phyloP scores from a whole-genome alignment of 2,888 invertebrate genomes.

The Limnephilus marmoratus region DNA sequence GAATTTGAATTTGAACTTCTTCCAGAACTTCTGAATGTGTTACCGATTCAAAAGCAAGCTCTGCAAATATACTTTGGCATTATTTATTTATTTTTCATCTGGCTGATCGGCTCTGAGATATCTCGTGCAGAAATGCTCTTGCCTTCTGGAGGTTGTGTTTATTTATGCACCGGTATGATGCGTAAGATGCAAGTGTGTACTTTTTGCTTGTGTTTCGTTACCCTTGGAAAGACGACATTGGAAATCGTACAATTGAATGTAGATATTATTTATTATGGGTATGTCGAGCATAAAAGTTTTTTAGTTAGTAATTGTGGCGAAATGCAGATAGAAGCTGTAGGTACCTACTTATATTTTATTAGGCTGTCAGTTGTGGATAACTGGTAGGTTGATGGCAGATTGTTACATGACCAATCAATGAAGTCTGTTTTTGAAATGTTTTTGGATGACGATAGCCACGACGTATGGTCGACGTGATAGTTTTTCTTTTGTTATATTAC shows the following conservation, averaged over 20 bases:
- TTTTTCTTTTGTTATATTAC: no score
- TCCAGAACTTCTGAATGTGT: not conserved
- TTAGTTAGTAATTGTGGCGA: not conserved
- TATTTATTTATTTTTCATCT: not conserved
- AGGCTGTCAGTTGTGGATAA: no score
- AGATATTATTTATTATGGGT: not conserved
- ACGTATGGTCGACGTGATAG: no score
- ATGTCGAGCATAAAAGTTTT: not conserved
- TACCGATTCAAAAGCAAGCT: not conserved
- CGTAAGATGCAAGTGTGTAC: not conserved
- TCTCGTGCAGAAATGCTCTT: conserved; percentile 13
- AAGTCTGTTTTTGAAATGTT: not conserved
- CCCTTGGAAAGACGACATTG: not conserved
- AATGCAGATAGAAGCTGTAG: not conserved
- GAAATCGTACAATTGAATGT: not conserved
- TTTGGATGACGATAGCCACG: not conserved
- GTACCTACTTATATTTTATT: no score
- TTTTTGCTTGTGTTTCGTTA: not conserved
- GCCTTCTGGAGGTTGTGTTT: not conserved
- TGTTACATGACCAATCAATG: not conserved
- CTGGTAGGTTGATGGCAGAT: not conserved
- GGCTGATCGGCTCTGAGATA: conserved; percentile 17
- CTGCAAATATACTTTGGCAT: not conserved
- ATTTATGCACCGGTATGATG: conserved; percentile 13
- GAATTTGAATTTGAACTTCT: not conserved